Conservation (phyloP, 2,888 invertebrate species). For the Eupithecia subfuscata region DNA sequence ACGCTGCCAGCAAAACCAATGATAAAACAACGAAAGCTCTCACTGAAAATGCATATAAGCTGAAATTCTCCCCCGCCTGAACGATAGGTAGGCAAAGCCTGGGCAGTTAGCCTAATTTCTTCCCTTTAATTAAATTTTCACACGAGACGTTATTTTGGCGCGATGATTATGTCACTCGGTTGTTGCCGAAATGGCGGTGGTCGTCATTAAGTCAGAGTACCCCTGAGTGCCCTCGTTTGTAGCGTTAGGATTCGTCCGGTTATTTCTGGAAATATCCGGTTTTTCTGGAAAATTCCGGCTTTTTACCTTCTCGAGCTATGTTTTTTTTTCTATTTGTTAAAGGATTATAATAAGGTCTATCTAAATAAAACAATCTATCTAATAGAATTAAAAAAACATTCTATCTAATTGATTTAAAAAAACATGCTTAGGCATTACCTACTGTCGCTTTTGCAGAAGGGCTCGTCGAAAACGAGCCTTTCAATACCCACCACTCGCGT, state of each 20-base stretch:
- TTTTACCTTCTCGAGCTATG: not conserved
- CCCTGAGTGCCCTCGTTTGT: conserved; percentile 76
- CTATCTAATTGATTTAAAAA: too few relatives aligned
- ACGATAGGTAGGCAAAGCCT: conserved; percentile 9
- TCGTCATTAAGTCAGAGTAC: conserved; percentile 77
- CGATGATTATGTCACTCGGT: conserved; percentile 58
- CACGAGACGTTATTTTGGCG: conserved; percentile 46
- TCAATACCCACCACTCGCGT: not conserved
- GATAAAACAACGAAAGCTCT: not conserved
- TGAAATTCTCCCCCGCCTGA: not conserved
- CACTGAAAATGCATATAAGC: not conserved
- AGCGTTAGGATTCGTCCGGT: not conserved
- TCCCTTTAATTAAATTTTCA: conserved; percentile 47
- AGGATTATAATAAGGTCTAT: not conserved
- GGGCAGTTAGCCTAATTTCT: conserved; percentile 37
- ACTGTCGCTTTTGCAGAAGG: too few relatives aligned
- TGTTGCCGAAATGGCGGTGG: conserved; percentile 72
- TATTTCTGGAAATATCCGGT: not conserved
- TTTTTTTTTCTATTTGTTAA: not conserved
- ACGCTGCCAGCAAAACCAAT: not conserved
- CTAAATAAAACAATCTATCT: too few relatives aligned
- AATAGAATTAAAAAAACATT: too few relatives aligned
- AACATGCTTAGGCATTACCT: too few relatives aligned
- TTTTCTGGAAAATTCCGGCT: not conserved
- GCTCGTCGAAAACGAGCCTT: too few relatives aligned